Conservation (phyloP, 2,888 invertebrate genomes). For the Monopis laevigella region DNA sequence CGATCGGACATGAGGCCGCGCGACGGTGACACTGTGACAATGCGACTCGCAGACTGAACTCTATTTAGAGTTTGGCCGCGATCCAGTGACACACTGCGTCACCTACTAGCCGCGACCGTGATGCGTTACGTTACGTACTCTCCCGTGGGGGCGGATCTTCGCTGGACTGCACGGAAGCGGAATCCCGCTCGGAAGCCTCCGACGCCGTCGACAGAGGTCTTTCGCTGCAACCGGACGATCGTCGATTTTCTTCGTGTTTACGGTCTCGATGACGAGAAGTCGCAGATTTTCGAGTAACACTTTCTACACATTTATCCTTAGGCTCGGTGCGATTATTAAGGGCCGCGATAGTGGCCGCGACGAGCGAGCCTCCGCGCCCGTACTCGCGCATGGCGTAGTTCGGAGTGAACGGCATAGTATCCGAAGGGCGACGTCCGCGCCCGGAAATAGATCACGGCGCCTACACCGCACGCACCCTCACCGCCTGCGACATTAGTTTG, state of each 20-base stretch:
- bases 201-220: constrained; percentile 59
- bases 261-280: constrained; percentile 11
- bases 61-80: constrained; percentile 61
- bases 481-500: constrained; percentile 38
- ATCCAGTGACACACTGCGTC: constrained; percentile 58
- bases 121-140: constrained; percentile 53
- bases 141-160: constrained; percentile 59
- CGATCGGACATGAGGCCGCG: constrained; percentile 62
- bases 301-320: constrained; percentile 44
- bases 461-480: constrained; percentile 52
- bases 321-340: constrained; percentile 49
- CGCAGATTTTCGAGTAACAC: constrained; percentile 19
- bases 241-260: constrained; percentile 30
- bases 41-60: constrained; percentile 55
- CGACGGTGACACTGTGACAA: constrained; percentile 55
- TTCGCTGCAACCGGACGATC: constrained; percentile 45
- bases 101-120: constrained; percentile 46
- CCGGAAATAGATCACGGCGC: constrained; percentile 61
- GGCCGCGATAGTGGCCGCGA: constrained; percentile 66
- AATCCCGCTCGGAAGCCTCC: constrained; percentile 56
- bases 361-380: constrained; percentile 67
- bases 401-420: constrained; percentile 53
- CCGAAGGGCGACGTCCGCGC: constrained; percentile 52
- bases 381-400: constrained; percentile 63
- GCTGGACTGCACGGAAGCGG: constrained; percentile 60